A percentile compares a stretch with the other conserved stretches of the same genome.
Evolutionary conservation across 2,888 invertebrate genomes (phyloP).

Genomic region (Ophonus ardosiacus): DNA sequence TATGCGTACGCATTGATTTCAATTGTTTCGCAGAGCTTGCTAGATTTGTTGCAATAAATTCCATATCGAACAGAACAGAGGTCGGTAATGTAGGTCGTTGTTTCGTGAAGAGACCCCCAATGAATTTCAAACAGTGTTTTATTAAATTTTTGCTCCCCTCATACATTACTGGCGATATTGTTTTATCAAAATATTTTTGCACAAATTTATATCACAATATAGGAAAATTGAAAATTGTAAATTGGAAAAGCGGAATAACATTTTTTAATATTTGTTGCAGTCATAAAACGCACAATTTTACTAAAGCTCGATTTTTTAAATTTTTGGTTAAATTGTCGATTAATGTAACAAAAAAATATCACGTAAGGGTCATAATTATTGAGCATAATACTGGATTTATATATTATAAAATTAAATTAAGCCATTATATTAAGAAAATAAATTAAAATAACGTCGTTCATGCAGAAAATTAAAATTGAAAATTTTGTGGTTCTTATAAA

Average conservation of each 20-base stretch:
- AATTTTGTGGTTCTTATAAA: too few relatives aligned
- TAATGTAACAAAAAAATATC: too few relatives aligned
- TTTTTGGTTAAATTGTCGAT: too few relatives aligned
- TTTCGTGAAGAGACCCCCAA: neutral
- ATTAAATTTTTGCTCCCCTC: neutral
- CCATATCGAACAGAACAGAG: neutral
- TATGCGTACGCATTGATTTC: neutral
- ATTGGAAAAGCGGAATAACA: neutral
- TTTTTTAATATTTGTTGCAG: neutral
- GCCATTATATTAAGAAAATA: too few relatives aligned
- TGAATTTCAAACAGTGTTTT: neutral
- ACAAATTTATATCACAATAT: neutral
- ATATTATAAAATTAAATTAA: too few relatives aligned
- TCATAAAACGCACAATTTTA: too few relatives aligned
- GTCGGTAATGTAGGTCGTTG: neutral
- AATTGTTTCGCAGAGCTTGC: neutral
- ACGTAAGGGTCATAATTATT: too few relatives aligned
- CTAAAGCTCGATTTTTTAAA: too few relatives aligned
- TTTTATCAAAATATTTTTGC: neutral
- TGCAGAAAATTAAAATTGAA: too few relatives aligned
- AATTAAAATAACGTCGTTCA: too few relatives aligned
- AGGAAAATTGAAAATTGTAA: neutral
- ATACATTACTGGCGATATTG: neutral
- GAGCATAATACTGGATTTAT: too few relatives aligned
- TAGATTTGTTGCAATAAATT: constrained; percentile 1